These are phyloP conservation scores for Octodon degus DNA, from an alignment of 2,113 vertebrate genomes.

Conservation along the genomic window DNA sequence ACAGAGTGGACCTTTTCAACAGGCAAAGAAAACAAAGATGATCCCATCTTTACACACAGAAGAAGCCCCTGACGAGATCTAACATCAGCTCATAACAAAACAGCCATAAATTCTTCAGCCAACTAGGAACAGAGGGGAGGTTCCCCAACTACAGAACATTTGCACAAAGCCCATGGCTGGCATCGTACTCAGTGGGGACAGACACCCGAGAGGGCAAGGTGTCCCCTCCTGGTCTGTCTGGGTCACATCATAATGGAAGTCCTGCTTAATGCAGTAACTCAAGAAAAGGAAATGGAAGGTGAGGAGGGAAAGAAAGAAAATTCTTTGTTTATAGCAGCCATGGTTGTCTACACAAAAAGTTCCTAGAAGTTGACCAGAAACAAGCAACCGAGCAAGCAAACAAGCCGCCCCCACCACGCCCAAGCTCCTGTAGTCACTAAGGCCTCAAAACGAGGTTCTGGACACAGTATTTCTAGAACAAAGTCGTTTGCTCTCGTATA, in stretches of 20 bases:
- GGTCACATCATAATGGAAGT: background rate
- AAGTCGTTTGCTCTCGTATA: background rate
- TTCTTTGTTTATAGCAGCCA: background rate
- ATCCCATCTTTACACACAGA: background rate
- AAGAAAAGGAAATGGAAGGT: conserved; percentile 45
- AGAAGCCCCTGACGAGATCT: conserved; percentile 2
- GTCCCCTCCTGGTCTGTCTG: background rate
- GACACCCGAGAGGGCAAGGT: background rate
- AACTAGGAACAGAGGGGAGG: background rate
- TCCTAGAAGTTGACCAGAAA: background rate
- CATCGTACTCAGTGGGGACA: background rate
- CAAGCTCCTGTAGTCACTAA: background rate
- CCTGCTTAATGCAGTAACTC: background rate
- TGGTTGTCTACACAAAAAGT: conserved; percentile 11
- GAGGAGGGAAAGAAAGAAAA: conserved; percentile 38
- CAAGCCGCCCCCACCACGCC: background rate
- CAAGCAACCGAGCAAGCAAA: background rate
- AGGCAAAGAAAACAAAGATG: background rate
- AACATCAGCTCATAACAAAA: background rate
- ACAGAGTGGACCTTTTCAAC: background rate
- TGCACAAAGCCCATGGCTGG: background rate
- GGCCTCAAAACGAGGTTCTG: background rate
- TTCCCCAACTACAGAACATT: background rate
- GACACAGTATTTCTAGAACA: background rate
- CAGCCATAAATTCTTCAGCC: background rate